These are phyloP conservation scores for Drosophila paracracens DNA, from an alignment of 2,888 invertebrate species.

Conservation along the genomic window DNA sequence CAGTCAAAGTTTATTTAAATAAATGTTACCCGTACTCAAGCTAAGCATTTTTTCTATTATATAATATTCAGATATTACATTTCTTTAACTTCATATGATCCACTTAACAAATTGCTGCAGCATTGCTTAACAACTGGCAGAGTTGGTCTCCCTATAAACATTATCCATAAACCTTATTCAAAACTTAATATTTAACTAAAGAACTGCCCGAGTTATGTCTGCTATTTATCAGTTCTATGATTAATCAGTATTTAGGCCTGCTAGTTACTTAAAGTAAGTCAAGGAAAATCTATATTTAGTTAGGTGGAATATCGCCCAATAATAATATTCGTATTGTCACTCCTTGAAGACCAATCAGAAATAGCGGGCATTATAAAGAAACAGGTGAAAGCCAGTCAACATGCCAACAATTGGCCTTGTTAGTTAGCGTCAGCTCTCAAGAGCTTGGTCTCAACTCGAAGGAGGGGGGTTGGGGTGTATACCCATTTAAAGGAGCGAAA, in stretches of 20 bases:
- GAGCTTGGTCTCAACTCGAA: slow-evolving; percentile 39
- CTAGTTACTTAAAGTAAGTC: neutral
- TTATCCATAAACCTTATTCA: neutral
- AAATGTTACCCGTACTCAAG: neutral
- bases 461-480: neutral
- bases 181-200: neutral
- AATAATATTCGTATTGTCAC: slow-evolving; percentile 34
- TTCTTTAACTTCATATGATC: neutral
- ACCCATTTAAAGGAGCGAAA: slow-evolving; percentile 20
- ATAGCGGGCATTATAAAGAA: slow-evolving; percentile 26
- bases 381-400: slow-evolving; percentile 40
- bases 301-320: neutral
- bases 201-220: neutral
- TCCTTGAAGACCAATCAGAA: slow-evolving; percentile 13
- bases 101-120: neutral
- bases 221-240: neutral
- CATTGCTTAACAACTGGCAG: neutral
- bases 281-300: slow-evolving; percentile 2
- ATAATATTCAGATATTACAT: neutral
- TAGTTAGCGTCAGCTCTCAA: slow-evolving; percentile 49
- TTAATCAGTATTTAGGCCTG: neutral
- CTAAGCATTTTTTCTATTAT: accelerated
- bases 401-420: slow-evolving; percentile 64
- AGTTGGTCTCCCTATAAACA: no score
- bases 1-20: neutral